Conservation (phyloP, 2,888 invertebrate species). For the Fragum fragum region DNA sequence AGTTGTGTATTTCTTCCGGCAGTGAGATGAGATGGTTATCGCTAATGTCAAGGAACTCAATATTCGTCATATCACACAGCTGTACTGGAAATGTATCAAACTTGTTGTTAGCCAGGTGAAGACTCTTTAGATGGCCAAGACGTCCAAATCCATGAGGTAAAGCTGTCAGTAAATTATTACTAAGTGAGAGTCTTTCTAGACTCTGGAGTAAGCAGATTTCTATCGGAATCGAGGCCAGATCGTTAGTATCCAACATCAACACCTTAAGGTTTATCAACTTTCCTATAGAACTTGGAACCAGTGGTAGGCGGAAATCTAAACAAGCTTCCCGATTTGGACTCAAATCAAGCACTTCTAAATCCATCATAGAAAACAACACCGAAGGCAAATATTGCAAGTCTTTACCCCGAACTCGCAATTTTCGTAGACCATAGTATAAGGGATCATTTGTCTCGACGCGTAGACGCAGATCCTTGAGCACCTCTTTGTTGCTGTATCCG, state of each 20-base stretch:
- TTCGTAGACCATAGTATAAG: slow-evolving; percentile 80
- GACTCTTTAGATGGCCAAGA: slow-evolving; percentile 79
- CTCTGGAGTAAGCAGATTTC: slow-evolving; percentile 81
- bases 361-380: slow-evolving; percentile 83
- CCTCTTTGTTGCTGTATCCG: slow-evolving; percentile 46
- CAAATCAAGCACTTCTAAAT: slow-evolving; percentile 85
- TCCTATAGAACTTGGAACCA: slow-evolving; percentile 82
- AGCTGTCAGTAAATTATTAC: slow-evolving; percentile 83
- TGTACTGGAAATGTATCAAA: slow-evolving; percentile 83
- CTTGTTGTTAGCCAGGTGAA: slow-evolving; percentile 87
- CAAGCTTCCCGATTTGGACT: slow-evolving; percentile 86
- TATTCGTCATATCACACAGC: slow-evolving; percentile 80
- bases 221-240: slow-evolving; percentile 80
- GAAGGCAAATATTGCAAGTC: slow-evolving; percentile 82
- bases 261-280: slow-evolving; percentile 82
- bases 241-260: slow-evolving; percentile 86
- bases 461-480: slow-evolving; percentile 74
- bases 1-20: slow-evolving; percentile 82
- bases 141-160: slow-evolving; percentile 81
- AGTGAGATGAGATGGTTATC: slow-evolving; percentile 84
- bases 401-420: slow-evolving; percentile 83
- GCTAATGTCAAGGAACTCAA: slow-evolving; percentile 86
- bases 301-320: slow-evolving; percentile 82
- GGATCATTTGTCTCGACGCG: slow-evolving; percentile 83
- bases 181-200: slow-evolving; percentile 85